phyloP scores from a whole-genome alignment of 2,888 invertebrate species.

The Ichneumoninae sp. region DNA sequence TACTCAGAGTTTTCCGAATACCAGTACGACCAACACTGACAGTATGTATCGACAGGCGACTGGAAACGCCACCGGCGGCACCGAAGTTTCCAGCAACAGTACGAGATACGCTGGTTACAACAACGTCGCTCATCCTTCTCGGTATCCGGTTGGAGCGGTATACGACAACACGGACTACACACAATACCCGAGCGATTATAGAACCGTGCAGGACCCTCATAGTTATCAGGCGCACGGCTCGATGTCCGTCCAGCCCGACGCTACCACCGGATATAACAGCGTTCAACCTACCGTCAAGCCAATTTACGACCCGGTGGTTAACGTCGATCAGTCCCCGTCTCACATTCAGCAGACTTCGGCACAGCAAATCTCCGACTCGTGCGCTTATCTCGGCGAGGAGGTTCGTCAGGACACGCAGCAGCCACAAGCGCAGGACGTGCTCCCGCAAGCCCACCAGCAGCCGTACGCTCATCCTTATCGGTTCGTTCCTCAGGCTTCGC shows the following conservation, averaged over 20 bases:
- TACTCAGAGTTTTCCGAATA: conserved; percentile 69
- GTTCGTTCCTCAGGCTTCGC: conserved; percentile 20
- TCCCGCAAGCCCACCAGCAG: conserved; percentile 44
- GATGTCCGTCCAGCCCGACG: conserved; percentile 26
- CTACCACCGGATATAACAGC: conserved; percentile 47
- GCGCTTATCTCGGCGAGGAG: conserved; percentile 46
- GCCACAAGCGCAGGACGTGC: conserved; percentile 55
- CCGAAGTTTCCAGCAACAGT: conserved; percentile 69
- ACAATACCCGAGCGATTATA: conserved; percentile 52
- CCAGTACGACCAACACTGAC: conserved; percentile 70
- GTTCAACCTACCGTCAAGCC: conserved; percentile 12
- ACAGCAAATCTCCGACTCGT: conserved; percentile 8
- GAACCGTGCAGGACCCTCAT: conserved; percentile 34
- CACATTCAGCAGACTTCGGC: conserved; percentile 40
- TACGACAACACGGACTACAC: conserved; percentile 56
- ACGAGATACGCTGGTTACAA: conserved; percentile 68
- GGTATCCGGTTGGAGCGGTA: conserved; percentile 31
- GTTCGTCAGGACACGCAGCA: conserved; percentile 53
- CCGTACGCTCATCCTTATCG: conserved; percentile 62
- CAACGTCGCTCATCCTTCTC: conserved; percentile 49
- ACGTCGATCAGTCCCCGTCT: conserved; percentile 52
- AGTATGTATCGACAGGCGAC: conserved; percentile 72
- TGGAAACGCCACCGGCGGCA: conserved; percentile 55
- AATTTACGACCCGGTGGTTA: conserved; percentile 28
- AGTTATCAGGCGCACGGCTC: conserved; percentile 44